Conservation (phyloP, 2,797 vertebrate genomes). For the Channa striata region DNA sequence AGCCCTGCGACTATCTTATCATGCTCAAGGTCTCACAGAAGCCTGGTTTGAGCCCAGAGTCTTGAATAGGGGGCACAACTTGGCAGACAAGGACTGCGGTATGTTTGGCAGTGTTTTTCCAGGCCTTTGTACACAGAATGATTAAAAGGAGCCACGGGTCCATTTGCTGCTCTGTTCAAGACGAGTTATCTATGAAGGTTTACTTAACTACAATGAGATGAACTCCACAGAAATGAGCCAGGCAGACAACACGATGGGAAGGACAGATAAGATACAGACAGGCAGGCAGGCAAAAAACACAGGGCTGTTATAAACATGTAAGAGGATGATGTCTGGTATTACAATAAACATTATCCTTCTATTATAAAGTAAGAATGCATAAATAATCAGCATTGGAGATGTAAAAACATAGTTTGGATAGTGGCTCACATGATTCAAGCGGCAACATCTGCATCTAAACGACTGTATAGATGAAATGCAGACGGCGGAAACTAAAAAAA, state of each 20-base stretch:
- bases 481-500: neutral
- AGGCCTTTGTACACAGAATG: slow-evolving; percentile 74
- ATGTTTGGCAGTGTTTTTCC: slow-evolving; percentile 75
- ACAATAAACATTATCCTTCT: neutral
- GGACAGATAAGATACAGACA: neutral
- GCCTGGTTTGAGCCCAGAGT: slow-evolving; percentile 77
- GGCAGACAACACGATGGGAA: slow-evolving; percentile 2
- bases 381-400: slow-evolving; percentile 1
- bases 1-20: slow-evolving; percentile 80
- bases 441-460: slow-evolving; percentile 21
- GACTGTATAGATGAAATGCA: neutral
- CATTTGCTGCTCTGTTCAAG: slow-evolving; percentile 33
- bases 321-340: neutral
- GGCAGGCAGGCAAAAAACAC: slow-evolving; percentile 13
- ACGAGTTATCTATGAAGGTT: slow-evolving; percentile 45
- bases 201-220: slow-evolving; percentile 32
- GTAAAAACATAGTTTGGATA: neutral
- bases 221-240: slow-evolving; percentile 26
- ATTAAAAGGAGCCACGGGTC: slow-evolving; percentile 55
- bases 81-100: slow-evolving; percentile 75
- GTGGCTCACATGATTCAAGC: slow-evolving; percentile 7
- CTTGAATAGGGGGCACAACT: slow-evolving; percentile 72
- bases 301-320: neutral
- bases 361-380: neutral
- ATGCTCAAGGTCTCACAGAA: slow-evolving; percentile 81